These are phyloP conservation scores for Lepilemur ruficaudatus DNA, from an alignment of 2,797 vertebrate species.

Conservation along the genomic window DNA sequence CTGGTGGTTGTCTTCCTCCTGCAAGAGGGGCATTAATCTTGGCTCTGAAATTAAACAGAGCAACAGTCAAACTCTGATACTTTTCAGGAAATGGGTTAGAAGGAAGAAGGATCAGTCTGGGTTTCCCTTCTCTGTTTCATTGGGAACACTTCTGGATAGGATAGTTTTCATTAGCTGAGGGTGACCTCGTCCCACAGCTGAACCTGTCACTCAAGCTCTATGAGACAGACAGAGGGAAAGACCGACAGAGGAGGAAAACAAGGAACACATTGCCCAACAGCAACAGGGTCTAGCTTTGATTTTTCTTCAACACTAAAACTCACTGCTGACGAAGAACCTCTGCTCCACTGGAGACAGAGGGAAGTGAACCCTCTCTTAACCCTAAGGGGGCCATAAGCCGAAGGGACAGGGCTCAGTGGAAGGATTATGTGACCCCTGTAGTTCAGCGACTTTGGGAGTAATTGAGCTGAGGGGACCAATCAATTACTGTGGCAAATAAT, in stretches of 20 bases:
- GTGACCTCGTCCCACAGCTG: neutral
- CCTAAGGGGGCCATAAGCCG: neutral
- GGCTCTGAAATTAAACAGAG: slow-evolving; percentile 86
- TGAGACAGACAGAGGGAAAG: neutral
- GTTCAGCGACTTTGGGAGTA: neutral
- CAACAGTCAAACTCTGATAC: neutral
- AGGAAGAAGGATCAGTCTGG: neutral
- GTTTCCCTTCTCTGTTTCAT: neutral
- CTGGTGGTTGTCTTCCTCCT: slow-evolving; percentile 94
- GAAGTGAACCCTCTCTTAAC: neutral
- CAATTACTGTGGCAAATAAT: neutral
- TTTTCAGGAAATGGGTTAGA: neutral
- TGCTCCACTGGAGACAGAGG: neutral
- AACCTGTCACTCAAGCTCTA: neutral
- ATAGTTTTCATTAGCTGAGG: neutral
- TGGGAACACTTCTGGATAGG: neutral
- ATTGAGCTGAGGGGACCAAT: neutral
- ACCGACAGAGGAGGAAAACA: neutral
- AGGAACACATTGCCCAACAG: neutral
- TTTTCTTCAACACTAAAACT: neutral
- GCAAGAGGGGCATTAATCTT: slow-evolving; percentile 91
- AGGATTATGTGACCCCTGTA: neutral
- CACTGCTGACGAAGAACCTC: neutral
- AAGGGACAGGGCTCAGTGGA: neutral
- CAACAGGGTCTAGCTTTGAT: neutral